A percentile compares a stretch with the other conserved stretches of the same genome.
phyloP scores from a whole-genome alignment of 2,888 invertebrate species.

The Apamea monoglypha region DNA sequence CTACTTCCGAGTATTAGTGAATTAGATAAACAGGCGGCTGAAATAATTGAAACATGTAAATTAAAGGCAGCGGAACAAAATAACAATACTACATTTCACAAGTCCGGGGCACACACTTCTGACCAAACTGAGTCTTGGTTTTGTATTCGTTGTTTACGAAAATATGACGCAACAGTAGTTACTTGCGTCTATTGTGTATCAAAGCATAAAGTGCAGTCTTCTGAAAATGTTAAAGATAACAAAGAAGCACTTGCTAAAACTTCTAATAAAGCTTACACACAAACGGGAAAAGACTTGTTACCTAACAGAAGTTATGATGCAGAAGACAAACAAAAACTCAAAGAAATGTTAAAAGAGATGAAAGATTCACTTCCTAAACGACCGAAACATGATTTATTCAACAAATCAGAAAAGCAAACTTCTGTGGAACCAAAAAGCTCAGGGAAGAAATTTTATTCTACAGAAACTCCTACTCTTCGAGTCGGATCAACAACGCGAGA shows the following conservation, averaged over 20 bases:
- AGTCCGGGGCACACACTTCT: conserved; percentile 46
- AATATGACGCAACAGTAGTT: conserved; percentile 79
- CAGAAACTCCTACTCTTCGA: conserved; percentile 83
- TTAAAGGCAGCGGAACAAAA: conserved; percentile 75
- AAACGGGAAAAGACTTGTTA: conserved; percentile 70
- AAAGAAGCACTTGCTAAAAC: conserved; percentile 55
- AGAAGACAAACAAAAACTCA: conserved; percentile 91
- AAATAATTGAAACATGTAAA: conserved; percentile 91
- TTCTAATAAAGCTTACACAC: conserved; percentile 72
- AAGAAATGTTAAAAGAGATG: conserved; percentile 94
- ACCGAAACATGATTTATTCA: conserved; percentile 79
- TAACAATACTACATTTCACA: conserved; percentile 48
- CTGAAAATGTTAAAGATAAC: conserved; percentile 42
- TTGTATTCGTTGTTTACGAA: conserved; percentile 82
- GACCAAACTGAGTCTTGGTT: conserved; percentile 76
- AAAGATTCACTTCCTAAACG: conserved; percentile 93
- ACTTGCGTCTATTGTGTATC: conserved; percentile 79
- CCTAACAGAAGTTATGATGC: conserved; percentile 55
- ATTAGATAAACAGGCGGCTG: conserved; percentile 94
- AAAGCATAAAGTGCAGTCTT: conserved; percentile 60
- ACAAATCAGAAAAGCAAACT: conserved; percentile 45
- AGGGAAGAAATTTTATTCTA: conserved; percentile 53
- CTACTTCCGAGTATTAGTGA: conserved; percentile 94
- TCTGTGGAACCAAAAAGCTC: conserved; percentile 38
- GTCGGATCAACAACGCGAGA: conserved; percentile 74